Evolutionary conservation across 2,113 vertebrate species (phyloP), one percentile per base, ranked within the genome.

Genomic region (Pseudorasbora parva): DNA sequence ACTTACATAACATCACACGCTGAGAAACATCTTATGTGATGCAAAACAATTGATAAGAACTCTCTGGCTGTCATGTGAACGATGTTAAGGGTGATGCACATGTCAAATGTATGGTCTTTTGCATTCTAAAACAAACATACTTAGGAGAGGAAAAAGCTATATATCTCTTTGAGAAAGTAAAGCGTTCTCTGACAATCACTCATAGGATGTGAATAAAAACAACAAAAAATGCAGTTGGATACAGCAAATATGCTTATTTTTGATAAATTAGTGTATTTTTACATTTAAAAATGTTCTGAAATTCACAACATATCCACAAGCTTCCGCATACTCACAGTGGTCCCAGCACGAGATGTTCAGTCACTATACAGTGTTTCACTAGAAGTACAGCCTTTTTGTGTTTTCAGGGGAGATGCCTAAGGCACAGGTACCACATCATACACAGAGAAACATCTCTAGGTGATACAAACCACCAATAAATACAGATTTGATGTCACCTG

Each of bases 381-480:
- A 60, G 21, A 59, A 45, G n/a, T 59, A 60, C 37, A 77, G 74
- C 19, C 30, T 78, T 78, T 45, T 59, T 30, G 59, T 77, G 33
- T 59, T 7, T 77, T 77, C 15, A 59, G 21, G 54, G 33, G 33
- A 77, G 54, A 77, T 78, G 76, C n/a, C 76, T 8, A 78, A 78
- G 37, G 56, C 56, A 60, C 56, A 23, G 33, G 37, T 27, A 78
- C 43, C 75, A 78, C 14, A 78, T 78, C 56, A 60, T 56, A 60
- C 8, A 4, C 56, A 12, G 37, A 45, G 56, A 60, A 78, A 43
- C 56, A 45, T 78, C 56, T 49, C 78, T 45, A 49, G 41, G 23
- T 66, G 57, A 23, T 64, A n/a, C 59, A 49, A 49, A 79, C 47
- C 78, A 66, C 59, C 59, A 45, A 64, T 79, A 66, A 66, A 80